These are phyloP conservation scores for Xenopus borealis DNA, from an alignment of 2,113 vertebrate genomes.

Conservation along the genomic window DNA sequence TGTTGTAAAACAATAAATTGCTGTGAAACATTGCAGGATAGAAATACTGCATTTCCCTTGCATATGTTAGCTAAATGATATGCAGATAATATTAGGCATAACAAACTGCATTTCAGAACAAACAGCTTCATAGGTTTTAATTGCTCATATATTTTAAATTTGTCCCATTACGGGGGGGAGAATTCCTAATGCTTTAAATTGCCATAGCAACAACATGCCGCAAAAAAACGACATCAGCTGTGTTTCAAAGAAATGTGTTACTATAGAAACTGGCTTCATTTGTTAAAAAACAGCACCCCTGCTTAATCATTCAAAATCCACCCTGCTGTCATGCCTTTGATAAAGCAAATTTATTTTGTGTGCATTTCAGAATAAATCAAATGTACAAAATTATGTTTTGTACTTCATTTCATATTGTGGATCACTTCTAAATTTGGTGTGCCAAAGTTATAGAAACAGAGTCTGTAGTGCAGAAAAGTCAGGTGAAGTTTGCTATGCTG, in stretches of 20 bases:
- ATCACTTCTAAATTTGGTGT: too few relatives aligned
- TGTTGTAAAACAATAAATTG: too few relatives aligned
- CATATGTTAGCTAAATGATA: too few relatives aligned
- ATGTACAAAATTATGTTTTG: too few relatives aligned
- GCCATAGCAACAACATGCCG: constrained; percentile 34
- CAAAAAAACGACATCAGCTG: constrained; percentile 30
- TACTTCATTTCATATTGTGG: too few relatives aligned
- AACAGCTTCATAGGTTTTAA: constrained; percentile 14
- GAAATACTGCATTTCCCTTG: too few relatives aligned
- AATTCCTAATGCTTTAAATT: constrained; percentile 22
- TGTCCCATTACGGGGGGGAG: background rate
- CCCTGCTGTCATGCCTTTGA: constrained; percentile 19
- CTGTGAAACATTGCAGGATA: too few relatives aligned
- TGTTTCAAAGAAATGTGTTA: constrained; percentile 29
- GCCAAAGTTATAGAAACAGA: too few relatives aligned
- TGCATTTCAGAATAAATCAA: constrained; percentile 2
- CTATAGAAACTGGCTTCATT: constrained; percentile 39
- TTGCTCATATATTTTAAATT: constrained; percentile 24
- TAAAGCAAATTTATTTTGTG: constrained; percentile 6
- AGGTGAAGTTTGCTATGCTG: too few relatives aligned
- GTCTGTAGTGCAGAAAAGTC: too few relatives aligned
- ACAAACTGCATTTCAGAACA: constrained; percentile 1
- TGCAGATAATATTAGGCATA: too few relatives aligned
- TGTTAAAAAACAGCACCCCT: constrained; percentile 34
- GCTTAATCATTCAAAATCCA: constrained; percentile 32